Base-by-base conservation (phyloP, 2,888 invertebrate genomes). In the Brachypalpus laphriformis region DNA sequence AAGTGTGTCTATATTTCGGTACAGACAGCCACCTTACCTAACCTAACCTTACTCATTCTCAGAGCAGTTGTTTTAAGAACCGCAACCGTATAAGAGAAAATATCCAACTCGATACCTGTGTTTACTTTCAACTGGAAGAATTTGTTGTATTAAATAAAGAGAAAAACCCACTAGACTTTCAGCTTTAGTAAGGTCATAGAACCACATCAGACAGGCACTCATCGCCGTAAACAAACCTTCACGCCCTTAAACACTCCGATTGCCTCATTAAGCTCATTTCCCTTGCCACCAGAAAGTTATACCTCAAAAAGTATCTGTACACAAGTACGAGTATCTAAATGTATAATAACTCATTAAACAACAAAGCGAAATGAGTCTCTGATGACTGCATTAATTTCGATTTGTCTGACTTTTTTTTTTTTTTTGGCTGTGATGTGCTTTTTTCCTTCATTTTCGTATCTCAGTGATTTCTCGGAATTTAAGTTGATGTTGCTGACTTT, bases 311-410 rank as follows among this genome's bases (percentile, higher is more conserved):
- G 18, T 49, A 72, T 28, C 16, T 37, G 22, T 11, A 22, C 7
- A 51, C 16, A n/a, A 42, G 31, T 49, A 40, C 8, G 34, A 31
- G 65, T 34, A 65, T 49, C 56, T 59, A 28, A 63, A 56, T 42
- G 70, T 54, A 77, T 61, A 71, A 82, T 72, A 82, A 77, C 82
- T 82, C 77, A 82, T 82, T 82, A 51, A 81, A 51, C 72, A 72
- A 72, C 77, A 82, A 77, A 77, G 65, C 70, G 20, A 45, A 76
- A 51, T 82, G 71, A 20, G 76, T 45, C 18, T 56, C 56, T 66
- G 82, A 82, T 72, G 82, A 82, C 66, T 77, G 72, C 82, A 77
- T 82, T 82, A 82, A 82, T 77, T 77, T 65, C 59, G 77, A 66
- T 71, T 71, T 82, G 82, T 72, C 77, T 72, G 82, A 76, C 63